Evolutionary conservation across 2,797 vertebrate species (phyloP), one percentile per base, ranked within the genome.

Genomic region (Oreonectes daqikongensis): DNA sequence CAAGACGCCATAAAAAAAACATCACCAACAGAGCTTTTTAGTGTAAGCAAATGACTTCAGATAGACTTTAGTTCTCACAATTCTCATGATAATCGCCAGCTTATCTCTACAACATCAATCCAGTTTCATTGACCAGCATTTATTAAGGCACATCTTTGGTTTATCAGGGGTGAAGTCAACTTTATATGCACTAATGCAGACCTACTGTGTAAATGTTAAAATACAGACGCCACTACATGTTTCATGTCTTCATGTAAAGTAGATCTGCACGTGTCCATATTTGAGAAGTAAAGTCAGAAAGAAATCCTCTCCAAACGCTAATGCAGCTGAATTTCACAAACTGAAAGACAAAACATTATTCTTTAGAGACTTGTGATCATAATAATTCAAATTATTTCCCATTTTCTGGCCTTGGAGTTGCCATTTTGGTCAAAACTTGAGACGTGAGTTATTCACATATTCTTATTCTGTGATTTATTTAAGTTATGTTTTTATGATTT

Each of bases 321-420:
- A 46, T 79, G 20, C 28, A 85, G 80, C 50, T 77, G 65, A 75
- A 88, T 83, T 59, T 86, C 84, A 69, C 84, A 85, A 26, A 28
- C 86, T 88, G 83, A 76, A 85, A 77, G 4, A 89, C 59, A 90
- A 59, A 59, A 18, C 20, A 65, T 15, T n/a, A 15, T 63, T 71
- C 26, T 44, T 72, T 72, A 15, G 11, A 5, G n/a, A 61, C 30
- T 14, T 44, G 2, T 42, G 22, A 24, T 26, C 5, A 64, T 38
- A 15, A 64, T 38, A 15, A 26, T 55, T 9, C 17, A 48, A 42
- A 44, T 44, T 7, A 44, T 44, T 44, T 0, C 9, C 11, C 6
- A 1, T 40, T 40, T 40, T 35, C 6, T 35, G 6, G 9, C 1
- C 6, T 8, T 6, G 6, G 32, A 35, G 7, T 35, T 35, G 35